Evolutionary conservation across 2,113 vertebrate species (phyloP).

Genomic region (Nothoprocta pentlandii): DNA sequence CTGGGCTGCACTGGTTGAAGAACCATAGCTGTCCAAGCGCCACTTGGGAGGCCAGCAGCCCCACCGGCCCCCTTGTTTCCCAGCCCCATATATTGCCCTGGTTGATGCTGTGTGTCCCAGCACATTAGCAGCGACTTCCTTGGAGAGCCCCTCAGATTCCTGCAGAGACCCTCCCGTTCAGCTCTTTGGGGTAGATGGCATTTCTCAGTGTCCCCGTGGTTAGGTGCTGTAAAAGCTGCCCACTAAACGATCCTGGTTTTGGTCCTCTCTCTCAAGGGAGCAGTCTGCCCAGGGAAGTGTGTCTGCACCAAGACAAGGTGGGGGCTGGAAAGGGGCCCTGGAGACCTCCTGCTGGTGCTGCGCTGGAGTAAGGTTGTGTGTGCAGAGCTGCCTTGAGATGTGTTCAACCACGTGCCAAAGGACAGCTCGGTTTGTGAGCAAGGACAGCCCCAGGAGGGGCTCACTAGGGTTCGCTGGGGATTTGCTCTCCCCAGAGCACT

Average conservation of each 20-base stretch:
- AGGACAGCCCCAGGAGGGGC: not conserved
- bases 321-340: not conserved
- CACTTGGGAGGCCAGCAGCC: too few species aligned
- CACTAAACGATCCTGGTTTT: not conserved
- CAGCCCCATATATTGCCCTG: too few species aligned
- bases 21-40: too few species aligned
- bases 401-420: not conserved
- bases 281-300: not conserved
- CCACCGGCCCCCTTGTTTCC: too few species aligned
- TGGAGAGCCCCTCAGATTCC: not conserved
- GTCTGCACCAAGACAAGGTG: not conserved
- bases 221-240: not conserved
- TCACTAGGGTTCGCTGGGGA: too few species aligned
- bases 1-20: too few species aligned
- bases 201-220: not conserved
- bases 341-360: not conserved
- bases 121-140: not conserved
- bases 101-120: not conserved
- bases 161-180: too few species aligned
- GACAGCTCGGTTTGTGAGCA: not conserved
- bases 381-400: accelerated
- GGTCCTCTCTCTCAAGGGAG: not conserved
- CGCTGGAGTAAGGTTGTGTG: accelerated
- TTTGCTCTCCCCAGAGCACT: too few species aligned
- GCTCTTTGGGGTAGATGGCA: not conserved